Evolutionary conservation across 2,797 vertebrate genomes (phyloP), one percentile per base, ranked within the genome.

Genomic region (Dicrostonyx torquatus): DNA sequence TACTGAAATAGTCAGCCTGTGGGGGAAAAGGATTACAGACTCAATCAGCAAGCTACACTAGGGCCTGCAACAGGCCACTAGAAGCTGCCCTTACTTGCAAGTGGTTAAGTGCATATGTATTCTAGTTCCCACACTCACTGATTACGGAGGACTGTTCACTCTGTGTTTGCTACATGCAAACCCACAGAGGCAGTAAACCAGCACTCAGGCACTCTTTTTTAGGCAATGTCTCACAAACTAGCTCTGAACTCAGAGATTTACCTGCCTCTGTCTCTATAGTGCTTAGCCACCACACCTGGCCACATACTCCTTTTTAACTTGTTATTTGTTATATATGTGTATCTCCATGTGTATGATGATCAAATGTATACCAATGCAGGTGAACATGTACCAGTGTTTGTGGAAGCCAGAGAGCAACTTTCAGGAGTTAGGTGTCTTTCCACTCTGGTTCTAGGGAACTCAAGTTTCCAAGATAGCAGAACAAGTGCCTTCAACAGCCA

Each of bases 1-100:
- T 99, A 96, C 99, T 99, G 96, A 98, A 99, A 98, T 99, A 99
- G 98, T 99, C 99, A 0, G 99, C 99, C 99, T 99, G 66, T 4
- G 94, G 93, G 96, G 95, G 72, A 91, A 95, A 90, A 45, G 94
- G 90, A 89, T 18, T 92, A 92, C 50, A 18, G 83, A 97, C 89
- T 48, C 10, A 87, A 79, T 87, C 70, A 94, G 87, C 93, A 93
- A 86, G 3, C 73, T 73, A 75, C 5, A 3, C 90, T 75, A 37
- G 40, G 90, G 60, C 75, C 70, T 62, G 72, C 90, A 73, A 87
- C 24, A 24, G 95, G 96, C 58, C n/a, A 40, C 70, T 80, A 17
- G 17, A 79, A 77, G 45, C 11, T 2, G n/a, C 50, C 40, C 62
- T 87, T 20, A 40, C 48, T 18, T 0, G 1, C 4, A 48, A 73